A percentile compares a stretch with the other conserved stretches of the same genome.
Conservation (phyloP, 2,113 vertebrate genomes). For the Daboia siamensis region DNA sequence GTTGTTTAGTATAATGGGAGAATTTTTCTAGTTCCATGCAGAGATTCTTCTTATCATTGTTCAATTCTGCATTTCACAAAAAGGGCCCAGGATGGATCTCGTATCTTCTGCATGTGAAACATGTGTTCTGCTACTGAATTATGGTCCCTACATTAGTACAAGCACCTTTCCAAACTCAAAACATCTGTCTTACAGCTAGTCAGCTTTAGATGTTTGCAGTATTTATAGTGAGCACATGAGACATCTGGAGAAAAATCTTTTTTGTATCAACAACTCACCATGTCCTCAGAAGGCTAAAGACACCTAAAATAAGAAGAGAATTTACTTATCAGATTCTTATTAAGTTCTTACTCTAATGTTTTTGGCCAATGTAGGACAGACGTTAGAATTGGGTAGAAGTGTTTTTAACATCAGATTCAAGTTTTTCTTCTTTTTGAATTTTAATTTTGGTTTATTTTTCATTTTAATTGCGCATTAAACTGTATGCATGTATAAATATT, state of each 20-base stretch:
- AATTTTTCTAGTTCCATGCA: neutral
- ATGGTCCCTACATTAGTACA: neutral
- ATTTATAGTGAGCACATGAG: neutral
- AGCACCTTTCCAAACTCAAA: neutral
- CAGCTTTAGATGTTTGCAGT: neutral
- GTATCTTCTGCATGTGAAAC: neutral
- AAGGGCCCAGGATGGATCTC: neutral
- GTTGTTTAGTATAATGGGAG: neutral
- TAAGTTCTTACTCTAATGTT: neutral
- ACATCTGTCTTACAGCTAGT: neutral
- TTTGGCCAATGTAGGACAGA: neutral
- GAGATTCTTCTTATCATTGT: neutral
- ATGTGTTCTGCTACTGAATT: neutral
- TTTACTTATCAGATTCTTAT: neutral
- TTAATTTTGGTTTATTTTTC: neutral
- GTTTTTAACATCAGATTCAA: neutral
- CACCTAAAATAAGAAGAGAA: neutral
- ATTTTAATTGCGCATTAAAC: neutral
- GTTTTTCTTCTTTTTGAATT: neutral
- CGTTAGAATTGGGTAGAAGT: neutral
- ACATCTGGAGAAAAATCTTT: neutral
- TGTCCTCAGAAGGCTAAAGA: neutral
- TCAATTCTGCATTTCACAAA: neutral
- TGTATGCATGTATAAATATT: neutral
- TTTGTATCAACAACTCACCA: neutral